Conservation (phyloP, 2,797 vertebrate genomes). For the Macropodus opercularis region DNA sequence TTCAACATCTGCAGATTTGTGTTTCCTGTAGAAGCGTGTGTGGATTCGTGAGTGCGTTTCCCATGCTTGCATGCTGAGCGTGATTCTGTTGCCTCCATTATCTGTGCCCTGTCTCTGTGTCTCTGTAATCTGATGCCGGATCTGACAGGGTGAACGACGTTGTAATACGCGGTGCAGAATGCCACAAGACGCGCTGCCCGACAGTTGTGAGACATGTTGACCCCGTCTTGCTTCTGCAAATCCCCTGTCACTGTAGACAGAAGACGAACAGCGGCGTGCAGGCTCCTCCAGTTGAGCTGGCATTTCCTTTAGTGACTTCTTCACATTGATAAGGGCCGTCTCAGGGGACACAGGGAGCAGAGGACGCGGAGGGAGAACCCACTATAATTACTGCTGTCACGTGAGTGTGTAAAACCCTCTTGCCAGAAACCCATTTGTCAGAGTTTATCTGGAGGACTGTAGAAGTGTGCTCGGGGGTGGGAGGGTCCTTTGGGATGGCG, state of each 20-base stretch:
- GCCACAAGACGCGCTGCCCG: constrained; percentile 61
- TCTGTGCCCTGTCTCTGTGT: constrained; percentile 27
- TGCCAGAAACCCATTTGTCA: constrained; percentile 70
- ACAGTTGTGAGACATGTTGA: constrained; percentile 48
- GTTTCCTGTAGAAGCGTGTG: constrained; percentile 73
- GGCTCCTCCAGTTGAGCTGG: constrained; percentile 78
- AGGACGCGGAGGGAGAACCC: constrained; percentile 19
- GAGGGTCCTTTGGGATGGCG: constrained; percentile 51
- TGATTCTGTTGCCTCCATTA: constrained; percentile 59
- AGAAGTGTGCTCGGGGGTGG: neutral
- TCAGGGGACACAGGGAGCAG: constrained; percentile 53
- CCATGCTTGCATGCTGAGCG: constrained; percentile 69
- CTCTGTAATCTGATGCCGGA: constrained; percentile 71
- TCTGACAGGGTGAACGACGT: constrained; percentile 30
- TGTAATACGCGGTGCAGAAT: constrained; percentile 44
- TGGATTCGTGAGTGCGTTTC: constrained; percentile 66
- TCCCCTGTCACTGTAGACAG: constrained; percentile 60
- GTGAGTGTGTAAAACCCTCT: constrained; percentile 64
- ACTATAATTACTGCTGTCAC: constrained; percentile 63
- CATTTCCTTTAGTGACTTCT: constrained; percentile 85
- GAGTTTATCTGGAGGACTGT: constrained; percentile 70
- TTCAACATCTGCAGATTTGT: constrained; percentile 77
- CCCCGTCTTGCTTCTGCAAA: constrained; percentile 26
- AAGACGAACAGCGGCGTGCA: constrained; percentile 70
- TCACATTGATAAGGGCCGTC: constrained; percentile 73